Base-by-base conservation (phyloP, 2,113 vertebrate genomes). In the Hippocampus guttulatus region DNA sequence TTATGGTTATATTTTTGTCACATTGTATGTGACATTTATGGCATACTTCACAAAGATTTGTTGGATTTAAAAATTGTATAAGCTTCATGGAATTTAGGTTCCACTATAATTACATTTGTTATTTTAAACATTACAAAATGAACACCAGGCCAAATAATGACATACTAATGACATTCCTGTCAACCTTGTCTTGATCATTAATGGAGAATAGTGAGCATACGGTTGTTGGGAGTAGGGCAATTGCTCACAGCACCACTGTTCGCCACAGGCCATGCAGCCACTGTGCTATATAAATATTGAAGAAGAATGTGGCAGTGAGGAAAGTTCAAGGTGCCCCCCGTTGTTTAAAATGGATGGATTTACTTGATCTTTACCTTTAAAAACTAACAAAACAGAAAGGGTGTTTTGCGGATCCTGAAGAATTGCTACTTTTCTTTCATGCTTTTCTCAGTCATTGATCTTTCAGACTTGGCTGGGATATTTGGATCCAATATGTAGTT, bases 261-360 rank as follows among this genome's bases (percentile, higher is more conserved):
- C 20, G 3, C 40, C n/a, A 43, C 11, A 23, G 63, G 21, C n/a
- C n/a, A 64, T 43, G 38, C n/a, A n/a, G 38, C 78, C 76, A 69
- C 61, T 69, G 40, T 69, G 66, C 61, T 69, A 49, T 76, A 30
- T 75, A 80, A 75, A 74, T 80, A 64, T 75, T 40, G 71, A 40
- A 76, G 68, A 62, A 33, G 57, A 74, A 75, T 68, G 68, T n/a
- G 20, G 6, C 33, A 27, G 45, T 64, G 25, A 30, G 54, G 23
- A 65, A 78, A 71, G 81, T 82, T 77, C 74, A 71, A 63, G 66
- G 61, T 71, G 27, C 69, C 51, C 30, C 74, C 72, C 63, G 80
- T 78, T 73, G 68, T 74, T 87, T 89, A 74, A 80, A 65, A 23
- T 54, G 20, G 64, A 75, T 79, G 71, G 69, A 73, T 79, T 77